A percentile compares a stretch with the other conserved stretches of the same genome.
These are phyloP conservation scores for Litoditis marina DNA, from an alignment of 2,888 invertebrate genomes.

Conservation along the genomic window DNA sequence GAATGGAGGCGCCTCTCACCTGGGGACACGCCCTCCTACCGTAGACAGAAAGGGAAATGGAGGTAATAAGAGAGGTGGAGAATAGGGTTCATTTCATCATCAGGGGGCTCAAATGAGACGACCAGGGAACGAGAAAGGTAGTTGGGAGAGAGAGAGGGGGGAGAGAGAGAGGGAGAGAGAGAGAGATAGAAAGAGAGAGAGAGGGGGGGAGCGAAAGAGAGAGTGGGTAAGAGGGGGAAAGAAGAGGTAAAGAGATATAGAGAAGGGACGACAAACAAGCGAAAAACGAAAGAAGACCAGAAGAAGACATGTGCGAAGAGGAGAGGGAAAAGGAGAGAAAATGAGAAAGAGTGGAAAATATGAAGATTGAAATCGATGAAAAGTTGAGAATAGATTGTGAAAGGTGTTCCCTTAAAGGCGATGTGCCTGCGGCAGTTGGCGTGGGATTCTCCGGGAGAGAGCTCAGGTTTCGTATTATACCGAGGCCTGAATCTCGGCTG, in stretches of 20 bases:
- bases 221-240: slow-evolving; percentile 16
- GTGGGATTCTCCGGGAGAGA: too few species aligned
- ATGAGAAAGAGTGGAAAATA: not conserved
- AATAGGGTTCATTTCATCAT: too few species aligned
- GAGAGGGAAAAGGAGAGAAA: not conserved
- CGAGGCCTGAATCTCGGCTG: slow-evolving; percentile 14
- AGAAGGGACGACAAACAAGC: slow-evolving; percentile 21
- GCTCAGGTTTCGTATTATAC: slow-evolving; percentile 19
- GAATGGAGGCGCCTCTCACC: too few species aligned
- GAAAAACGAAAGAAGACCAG: slow-evolving; percentile 24
- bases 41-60: slow-evolving; percentile 7
- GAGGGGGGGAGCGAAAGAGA: not conserved
- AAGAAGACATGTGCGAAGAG: slow-evolving; percentile 15
- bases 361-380: too few species aligned
- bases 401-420: too few species aligned
- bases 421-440: too few species aligned
- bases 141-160: too few species aligned
- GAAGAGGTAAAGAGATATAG: slow-evolving; percentile 3
- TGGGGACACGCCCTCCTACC: slow-evolving; percentile 16
- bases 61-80: slow-evolving; percentile 1
- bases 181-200: not conserved
- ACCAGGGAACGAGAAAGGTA: too few species aligned
- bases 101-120: too few species aligned
- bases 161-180: too few species aligned
- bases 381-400: too few species aligned